Evolutionary conservation across 2,113 vertebrate species (phyloP).

Genomic region (Tringa solitaria): DNA sequence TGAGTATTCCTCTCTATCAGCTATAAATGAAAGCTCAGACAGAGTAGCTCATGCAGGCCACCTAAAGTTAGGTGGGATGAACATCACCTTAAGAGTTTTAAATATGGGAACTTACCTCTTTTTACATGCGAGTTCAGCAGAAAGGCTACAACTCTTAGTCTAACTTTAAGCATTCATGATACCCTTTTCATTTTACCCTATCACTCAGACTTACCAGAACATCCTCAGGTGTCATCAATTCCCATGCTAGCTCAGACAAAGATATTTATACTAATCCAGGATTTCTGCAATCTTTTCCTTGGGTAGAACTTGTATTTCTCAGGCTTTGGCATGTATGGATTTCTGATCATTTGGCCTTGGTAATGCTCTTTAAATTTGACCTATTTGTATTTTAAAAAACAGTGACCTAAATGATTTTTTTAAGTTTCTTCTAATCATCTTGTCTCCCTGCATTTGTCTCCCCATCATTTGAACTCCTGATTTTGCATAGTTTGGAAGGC

Average conservation of each 20-base stretch:
- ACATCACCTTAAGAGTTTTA: not conserved
- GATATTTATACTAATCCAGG: not conserved
- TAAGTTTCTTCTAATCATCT: not conserved
- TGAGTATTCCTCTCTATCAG: not conserved
- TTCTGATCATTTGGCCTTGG: not conserved
- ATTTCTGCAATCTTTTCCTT: not conserved
- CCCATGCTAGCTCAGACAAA: not conserved
- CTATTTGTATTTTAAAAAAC: not conserved
- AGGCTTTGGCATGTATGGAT: not conserved
- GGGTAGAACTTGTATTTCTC: not conserved
- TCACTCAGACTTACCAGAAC: not conserved
- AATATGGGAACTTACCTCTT: not conserved
- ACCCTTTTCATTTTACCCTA: not conserved
- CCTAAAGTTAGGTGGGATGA: not conserved
- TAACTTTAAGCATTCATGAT: not conserved
- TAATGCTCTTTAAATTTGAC: not conserved
- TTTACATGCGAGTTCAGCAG: not conserved
- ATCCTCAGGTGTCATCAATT: not conserved
- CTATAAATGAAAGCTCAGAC: not conserved
- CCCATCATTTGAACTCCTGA: not conserved
- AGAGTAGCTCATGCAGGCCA: not conserved
- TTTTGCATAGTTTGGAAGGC: not conserved
- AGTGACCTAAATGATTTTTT: rapidly evolving
- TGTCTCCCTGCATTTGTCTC: not conserved
- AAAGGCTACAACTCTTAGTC: not conserved